Evolutionary conservation across 2,113 vertebrate genomes (phyloP).

Genomic region (Origma solitaria): DNA sequence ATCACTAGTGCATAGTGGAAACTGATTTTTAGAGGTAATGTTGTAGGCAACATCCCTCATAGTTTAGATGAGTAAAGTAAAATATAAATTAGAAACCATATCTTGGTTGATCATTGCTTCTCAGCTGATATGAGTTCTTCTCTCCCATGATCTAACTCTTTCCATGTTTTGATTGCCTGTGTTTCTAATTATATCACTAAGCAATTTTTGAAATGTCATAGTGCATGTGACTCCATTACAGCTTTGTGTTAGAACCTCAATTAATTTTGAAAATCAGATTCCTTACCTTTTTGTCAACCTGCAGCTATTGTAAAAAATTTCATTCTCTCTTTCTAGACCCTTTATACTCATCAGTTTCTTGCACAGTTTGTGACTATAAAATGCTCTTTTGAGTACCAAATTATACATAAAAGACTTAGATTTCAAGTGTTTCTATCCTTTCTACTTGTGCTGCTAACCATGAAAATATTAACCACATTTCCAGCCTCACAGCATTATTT

Average conservation of each 20-base stretch:
- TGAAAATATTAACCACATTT: background rate
- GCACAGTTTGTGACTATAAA: background rate
- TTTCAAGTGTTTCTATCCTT: background rate
- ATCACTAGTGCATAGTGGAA: background rate
- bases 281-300: background rate
- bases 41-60: background rate
- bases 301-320: background rate
- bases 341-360: background rate
- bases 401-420: background rate
- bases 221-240: background rate
- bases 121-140: background rate
- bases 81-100: background rate
- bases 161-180: background rate
- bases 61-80: background rate
- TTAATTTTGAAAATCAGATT: background rate
- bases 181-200: background rate
- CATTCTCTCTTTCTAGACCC: background rate
- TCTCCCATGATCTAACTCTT: background rate
- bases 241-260: background rate
- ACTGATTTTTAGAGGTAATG: background rate
- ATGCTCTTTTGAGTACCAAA: background rate
- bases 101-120: background rate
- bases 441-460: background rate
- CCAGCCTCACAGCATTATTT: background rate
- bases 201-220: background rate